Evolutionary conservation across 2,888 invertebrate genomes (phyloP).

Genomic region (Galeopsomyia nigrocyanea): DNA sequence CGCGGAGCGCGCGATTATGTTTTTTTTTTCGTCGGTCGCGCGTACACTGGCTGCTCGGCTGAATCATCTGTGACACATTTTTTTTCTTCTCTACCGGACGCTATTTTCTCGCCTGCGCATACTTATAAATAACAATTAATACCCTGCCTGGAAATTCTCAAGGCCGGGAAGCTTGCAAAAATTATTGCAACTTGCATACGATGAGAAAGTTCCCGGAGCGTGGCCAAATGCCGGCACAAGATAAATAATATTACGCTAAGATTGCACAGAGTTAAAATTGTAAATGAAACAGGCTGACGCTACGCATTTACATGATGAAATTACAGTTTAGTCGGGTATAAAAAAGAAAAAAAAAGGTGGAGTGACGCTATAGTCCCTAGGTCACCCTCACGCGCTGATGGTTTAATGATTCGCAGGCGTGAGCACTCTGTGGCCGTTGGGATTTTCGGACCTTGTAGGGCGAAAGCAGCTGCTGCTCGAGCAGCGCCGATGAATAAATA

Average conservation of each 20-base stretch:
- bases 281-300: too few species aligned
- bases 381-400: too few species aligned
- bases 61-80: conserved; percentile 31
- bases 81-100: neutral
- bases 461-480: conserved; percentile 1
- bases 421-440: neutral
- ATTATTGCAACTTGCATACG: neutral
- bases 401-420: neutral
- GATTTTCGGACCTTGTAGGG: conserved; percentile 11
- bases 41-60: neutral
- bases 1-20: too few species aligned
- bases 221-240: too few species aligned
- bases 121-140: neutral
- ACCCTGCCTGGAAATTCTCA: neutral
- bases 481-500: neutral
- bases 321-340: too few species aligned
- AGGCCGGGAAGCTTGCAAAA: neutral
- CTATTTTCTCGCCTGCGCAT: neutral
- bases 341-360: too few species aligned
- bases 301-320: too few species aligned
- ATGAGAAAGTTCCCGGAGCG: too few species aligned
- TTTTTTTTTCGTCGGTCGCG: neutral
- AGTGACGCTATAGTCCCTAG: too few species aligned
- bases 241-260: too few species aligned
- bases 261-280: too few species aligned